These are phyloP conservation scores for Tigriopus japonicus DNA, from an alignment of 1,140 invertebrate species.

Conservation along the genomic window DNA sequence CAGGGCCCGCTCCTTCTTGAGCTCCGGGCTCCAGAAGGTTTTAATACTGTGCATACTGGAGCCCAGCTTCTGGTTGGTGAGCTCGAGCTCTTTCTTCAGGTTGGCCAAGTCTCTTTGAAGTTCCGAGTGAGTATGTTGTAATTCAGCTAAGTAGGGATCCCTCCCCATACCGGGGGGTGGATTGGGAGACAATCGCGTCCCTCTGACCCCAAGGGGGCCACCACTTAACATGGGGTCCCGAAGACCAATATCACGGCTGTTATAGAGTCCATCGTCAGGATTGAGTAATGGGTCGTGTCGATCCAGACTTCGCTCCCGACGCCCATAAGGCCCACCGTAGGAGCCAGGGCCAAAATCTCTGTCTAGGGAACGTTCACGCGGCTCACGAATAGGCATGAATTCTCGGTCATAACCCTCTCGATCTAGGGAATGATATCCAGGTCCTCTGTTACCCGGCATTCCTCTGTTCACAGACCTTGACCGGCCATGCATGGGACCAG, in stretches of 20 bases:
- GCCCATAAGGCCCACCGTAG: constrained; percentile 18
- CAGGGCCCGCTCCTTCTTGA: constrained; percentile 90
- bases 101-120: constrained; percentile 87
- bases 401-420: constrained; percentile 41
- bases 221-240: constrained; percentile 1
- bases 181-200: constrained; percentile 51
- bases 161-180: constrained; percentile 23
- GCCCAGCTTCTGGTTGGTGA: constrained; percentile 92
- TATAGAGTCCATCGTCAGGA: constrained; percentile 51
- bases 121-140: constrained; percentile 85
- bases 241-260: constrained; percentile 24
- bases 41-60: constrained; percentile 99
- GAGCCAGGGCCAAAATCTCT: constrained; percentile 25
- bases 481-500: constrained; percentile 5
- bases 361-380: constrained; percentile 27
- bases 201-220: constrained; percentile 16
- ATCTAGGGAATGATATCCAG: constrained; percentile 53
- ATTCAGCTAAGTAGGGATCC: constrained; percentile 58
- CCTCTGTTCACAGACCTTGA: constrained; percentile 19
- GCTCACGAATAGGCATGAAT: constrained; percentile 57
- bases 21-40: constrained; percentile 97
- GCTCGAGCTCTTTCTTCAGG: constrained; percentile 84
- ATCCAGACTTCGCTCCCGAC: constrained; percentile 38
- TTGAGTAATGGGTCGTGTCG: constrained; percentile 23
- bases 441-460: constrained; percentile 27